Conservation (phyloP, 2,113 vertebrate species). For the Crocuta crocuta region DNA sequence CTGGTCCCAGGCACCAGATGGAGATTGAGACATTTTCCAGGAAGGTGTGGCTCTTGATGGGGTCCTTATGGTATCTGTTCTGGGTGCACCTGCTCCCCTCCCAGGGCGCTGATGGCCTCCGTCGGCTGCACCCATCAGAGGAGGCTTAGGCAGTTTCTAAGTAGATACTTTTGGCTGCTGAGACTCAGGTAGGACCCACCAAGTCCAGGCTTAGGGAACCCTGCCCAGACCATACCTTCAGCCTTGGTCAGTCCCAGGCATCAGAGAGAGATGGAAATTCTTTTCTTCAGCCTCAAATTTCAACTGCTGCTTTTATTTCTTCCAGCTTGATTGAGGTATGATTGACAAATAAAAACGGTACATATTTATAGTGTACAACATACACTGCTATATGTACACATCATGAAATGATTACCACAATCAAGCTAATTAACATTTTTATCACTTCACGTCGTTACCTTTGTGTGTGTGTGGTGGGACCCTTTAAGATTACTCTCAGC, state of each 20-base stretch:
- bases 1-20: neutral
- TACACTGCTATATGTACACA: neutral
- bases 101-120: neutral
- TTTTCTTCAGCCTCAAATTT: neutral
- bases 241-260: neutral
- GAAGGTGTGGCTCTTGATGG: neutral
- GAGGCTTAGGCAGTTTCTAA: neutral
- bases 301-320: neutral
- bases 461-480: neutral
- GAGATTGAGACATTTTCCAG: neutral
- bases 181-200: neutral
- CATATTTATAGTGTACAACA: neutral
- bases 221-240: too few species aligned
- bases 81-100: neutral
- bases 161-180: neutral
- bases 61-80: neutral
- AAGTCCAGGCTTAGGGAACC: neutral
- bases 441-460: neutral
- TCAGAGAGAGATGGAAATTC: neutral
- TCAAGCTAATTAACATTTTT: neutral
- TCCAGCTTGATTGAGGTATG: neutral
- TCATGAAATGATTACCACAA: neutral
- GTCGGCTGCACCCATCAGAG: neutral
- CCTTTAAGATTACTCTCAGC: neutral
- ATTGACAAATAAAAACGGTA: neutral